Base-by-base conservation (phyloP, 2,888 invertebrate genomes). In the Patella pellucida region DNA sequence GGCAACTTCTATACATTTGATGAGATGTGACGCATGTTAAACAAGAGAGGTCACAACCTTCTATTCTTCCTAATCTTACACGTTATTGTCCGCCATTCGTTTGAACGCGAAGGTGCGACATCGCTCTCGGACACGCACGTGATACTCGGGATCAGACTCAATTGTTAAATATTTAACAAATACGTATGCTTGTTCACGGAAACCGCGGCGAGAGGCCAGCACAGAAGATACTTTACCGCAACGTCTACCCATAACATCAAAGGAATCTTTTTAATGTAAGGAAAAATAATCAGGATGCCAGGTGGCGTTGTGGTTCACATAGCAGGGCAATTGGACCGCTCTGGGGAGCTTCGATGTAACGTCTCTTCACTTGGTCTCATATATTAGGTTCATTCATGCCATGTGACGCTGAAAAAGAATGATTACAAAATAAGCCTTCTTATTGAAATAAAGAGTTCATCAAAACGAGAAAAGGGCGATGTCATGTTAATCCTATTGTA, bases 21-120 rank as follows among this genome's bases (percentile, higher is more conserved):
- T 23, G 23, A 19, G 62, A 62, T 23, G 23, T 62, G 62, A 62
- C 62, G 62, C 23, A 62, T 62, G 62, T 62, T 62, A 62, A 62
- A 62, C 62, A 62, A 62, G 62, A 62, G 62, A 62, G 62, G 62
- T 62, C 62, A 62, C 9, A 9, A 62, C 62, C 23, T 62, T 62
- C 62, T 41, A 62, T 62, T 62, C 62, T 62, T 62, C 62, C 62
- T 62, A 62, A 41, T 41, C 62, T 12, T 62, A 62, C 62, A 62
- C 23, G 62, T 62, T 62, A 62, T 23, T 23, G 23, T 62, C 62
- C 19, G 23, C 62, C 19, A n/a, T 23, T 62, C 62, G 41, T 62
- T 62, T 62, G 62, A 62, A 23, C 19, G 23, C 19, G 19, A 19
- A 62, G 62, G 62, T 62, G 62, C 62, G 62, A 62, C 62, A 62